These are phyloP conservation scores for Antennarius striatus DNA, from an alignment of 2,113 vertebrate genomes.

Conservation along the genomic window DNA sequence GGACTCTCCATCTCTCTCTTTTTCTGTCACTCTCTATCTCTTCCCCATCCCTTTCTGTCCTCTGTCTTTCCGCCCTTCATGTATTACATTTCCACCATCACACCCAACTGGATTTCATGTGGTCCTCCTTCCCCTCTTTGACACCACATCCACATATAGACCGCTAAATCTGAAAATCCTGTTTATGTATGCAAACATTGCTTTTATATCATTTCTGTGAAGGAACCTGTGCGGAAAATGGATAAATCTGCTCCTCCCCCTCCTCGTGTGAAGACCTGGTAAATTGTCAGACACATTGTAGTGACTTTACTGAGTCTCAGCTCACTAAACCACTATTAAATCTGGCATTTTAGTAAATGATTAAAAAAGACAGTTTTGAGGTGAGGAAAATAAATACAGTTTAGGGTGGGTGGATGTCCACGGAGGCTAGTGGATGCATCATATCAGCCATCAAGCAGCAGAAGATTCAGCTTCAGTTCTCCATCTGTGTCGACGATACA, in stretches of 20 bases:
- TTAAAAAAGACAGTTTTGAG: neutral
- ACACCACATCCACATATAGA: neutral
- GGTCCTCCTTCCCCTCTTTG: conserved; percentile 4
- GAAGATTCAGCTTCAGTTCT: neutral
- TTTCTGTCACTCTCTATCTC: conserved; percentile 66
- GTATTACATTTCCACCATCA: conserved; percentile 24
- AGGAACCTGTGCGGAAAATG: neutral
- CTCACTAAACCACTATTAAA: neutral
- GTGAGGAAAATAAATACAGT: neutral
- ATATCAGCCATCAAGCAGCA: neutral
- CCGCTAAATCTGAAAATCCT: neutral
- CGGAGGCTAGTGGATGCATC: conserved; percentile 1
- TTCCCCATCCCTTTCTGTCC: conserved; percentile 33
- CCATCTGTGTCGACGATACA: neutral
- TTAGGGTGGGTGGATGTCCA: neutral
- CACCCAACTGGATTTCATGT: conserved; percentile 7
- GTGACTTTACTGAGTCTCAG: conserved; percentile 1
- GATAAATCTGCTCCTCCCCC: neutral
- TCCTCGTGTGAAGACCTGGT: neutral
- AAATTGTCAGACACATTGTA: neutral
- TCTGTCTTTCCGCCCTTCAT: conserved; percentile 3
- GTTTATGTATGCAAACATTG: neutral
- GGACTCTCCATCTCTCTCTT: conserved; percentile 73
- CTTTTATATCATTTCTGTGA: neutral
- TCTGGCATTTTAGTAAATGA: neutral